Percentiles rank a stretch among this genome's conserved stretches.
phyloP scores from a whole-genome alignment of 2,888 invertebrate genomes.

The Xiphydria camelus region DNA sequence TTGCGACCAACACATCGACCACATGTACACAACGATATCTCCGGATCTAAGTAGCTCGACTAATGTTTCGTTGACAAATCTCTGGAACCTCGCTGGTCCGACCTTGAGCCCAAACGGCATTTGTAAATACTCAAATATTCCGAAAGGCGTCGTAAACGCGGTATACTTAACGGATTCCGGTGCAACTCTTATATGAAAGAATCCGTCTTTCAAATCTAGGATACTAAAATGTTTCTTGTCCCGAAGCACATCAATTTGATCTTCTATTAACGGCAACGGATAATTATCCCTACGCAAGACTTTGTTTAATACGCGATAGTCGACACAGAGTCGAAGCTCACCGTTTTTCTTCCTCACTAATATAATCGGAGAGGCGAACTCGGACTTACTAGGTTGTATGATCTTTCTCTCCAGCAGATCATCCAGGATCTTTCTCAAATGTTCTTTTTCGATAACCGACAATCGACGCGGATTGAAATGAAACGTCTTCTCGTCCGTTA shows the following conservation, averaged over 20 bases:
- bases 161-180: slow-evolving; percentile 14
- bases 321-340: slow-evolving; percentile 5
- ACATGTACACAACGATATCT: slow-evolving; percentile 14
- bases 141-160: slow-evolving; percentile 14
- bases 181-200: slow-evolving; percentile 13
- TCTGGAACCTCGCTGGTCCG: slow-evolving; percentile 14
- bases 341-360: slow-evolving; percentile 9
- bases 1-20: too few species aligned
- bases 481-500: background rate
- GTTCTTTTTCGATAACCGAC: background rate
- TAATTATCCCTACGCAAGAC: slow-evolving; percentile 15
- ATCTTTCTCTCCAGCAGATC: slow-evolving; percentile 8
- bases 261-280: slow-evolving; percentile 20
- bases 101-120: slow-evolving; percentile 17
- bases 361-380: slow-evolving; percentile 12
- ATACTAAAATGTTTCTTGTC: slow-evolving; percentile 9
- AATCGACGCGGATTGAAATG: slow-evolving; percentile 10
- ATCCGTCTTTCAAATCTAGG: slow-evolving; percentile 13
- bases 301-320: slow-evolving; percentile 1
- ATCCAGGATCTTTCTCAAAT: background rate
- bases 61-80: slow-evolving; percentile 9
- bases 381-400: slow-evolving; percentile 6
- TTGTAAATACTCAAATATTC: slow-evolving; percentile 12
- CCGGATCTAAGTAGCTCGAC: slow-evolving; percentile 5
- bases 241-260: slow-evolving; percentile 9